phyloP scores from a whole-genome alignment of 2,797 vertebrate species.

The Anisognathus igniventris region DNA sequence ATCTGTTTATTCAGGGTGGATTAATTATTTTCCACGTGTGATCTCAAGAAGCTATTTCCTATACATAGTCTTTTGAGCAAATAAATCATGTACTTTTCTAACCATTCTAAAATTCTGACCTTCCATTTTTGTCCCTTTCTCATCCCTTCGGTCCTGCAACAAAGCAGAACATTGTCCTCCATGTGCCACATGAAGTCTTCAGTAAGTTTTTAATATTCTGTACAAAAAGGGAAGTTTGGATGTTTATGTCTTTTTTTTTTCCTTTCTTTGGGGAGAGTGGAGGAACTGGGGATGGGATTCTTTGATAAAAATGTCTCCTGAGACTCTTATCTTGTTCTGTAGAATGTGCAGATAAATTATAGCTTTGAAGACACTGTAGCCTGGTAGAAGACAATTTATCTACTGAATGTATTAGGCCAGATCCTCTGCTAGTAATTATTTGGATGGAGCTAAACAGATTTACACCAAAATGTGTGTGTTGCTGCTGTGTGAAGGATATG shows the following conservation, averaged over 20 bases:
- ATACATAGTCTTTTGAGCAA: not conserved
- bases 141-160: not conserved
- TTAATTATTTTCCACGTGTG: not conserved
- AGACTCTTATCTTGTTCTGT: not conserved
- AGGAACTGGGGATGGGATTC: not conserved
- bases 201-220: not conserved
- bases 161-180: not conserved
- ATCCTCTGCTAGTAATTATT: constrained; percentile 5
- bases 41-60: not conserved
- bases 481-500: not conserved
- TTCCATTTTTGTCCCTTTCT: not conserved
- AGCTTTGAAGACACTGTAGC: constrained; percentile 17
- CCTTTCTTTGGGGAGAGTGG: not conserved
- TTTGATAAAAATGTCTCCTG: not conserved
- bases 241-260: not conserved
- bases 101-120: not conserved
- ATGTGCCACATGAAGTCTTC: not conserved
- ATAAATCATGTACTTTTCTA: not conserved
- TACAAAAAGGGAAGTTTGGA: not conserved
- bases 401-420: not conserved
- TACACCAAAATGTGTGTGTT: not conserved
- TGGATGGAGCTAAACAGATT: constrained; percentile 7
- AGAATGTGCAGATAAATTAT: not conserved
- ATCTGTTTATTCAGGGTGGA: not conserved
- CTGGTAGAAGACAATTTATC: not conserved